Conservation (phyloP, 64 coral and sea anemone species). For the Pocillopora verrucosa region DNA sequence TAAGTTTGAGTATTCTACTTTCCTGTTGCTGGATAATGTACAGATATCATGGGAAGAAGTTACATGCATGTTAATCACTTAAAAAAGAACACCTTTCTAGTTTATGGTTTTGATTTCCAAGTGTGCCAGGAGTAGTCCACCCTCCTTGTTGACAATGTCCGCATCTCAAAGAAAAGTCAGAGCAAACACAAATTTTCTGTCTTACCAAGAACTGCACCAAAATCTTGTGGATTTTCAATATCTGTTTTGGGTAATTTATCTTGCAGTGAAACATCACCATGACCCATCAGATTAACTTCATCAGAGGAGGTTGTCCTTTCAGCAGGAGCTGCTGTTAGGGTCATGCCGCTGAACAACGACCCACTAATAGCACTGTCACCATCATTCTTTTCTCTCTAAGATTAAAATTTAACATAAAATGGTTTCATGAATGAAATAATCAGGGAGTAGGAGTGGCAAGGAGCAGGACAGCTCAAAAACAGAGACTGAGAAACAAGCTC, state of each 20-base stretch:
- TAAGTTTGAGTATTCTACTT: too few species aligned
- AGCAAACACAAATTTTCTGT: background rate
- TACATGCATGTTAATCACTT: too few species aligned
- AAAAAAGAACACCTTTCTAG: too few species aligned
- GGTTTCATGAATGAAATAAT: background rate
- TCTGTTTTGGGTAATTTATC: background rate
- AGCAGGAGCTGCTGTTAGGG: background rate
- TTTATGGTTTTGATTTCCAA: too few species aligned
- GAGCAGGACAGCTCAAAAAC: too few species aligned
- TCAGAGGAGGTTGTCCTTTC: background rate
- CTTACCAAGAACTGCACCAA: background rate
- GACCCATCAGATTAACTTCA: background rate
- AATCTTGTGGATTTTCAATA: background rate
- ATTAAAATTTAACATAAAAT: background rate
- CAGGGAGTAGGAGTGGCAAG: too few species aligned
- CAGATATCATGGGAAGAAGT: too few species aligned
- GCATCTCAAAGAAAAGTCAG: background rate
- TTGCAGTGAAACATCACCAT: background rate
- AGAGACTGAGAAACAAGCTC: too few species aligned
- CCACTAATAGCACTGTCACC: background rate
- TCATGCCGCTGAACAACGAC: constrained; percentile 37
- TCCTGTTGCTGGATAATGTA: too few species aligned
- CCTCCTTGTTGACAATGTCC: too few species aligned
- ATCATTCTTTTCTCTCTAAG: background rate
- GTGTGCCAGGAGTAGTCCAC: too few species aligned